Evolutionary conservation across 2,113 vertebrate genomes (phyloP), one percentile per base, ranked within the genome.

Genomic region (Origma solitaria): DNA sequence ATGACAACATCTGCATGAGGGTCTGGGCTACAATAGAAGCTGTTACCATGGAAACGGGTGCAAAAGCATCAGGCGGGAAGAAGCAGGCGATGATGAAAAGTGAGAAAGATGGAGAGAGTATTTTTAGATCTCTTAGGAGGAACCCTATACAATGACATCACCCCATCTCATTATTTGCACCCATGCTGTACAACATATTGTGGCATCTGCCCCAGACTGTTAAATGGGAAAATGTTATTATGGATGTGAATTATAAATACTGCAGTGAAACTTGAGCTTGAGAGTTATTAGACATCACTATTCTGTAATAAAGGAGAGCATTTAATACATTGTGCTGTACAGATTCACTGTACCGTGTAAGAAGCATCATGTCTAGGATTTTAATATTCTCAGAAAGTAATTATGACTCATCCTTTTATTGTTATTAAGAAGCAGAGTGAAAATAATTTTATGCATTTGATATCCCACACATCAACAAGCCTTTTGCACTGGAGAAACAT

Each of bases 41-140:
- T 94, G 98, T 98, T 98, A 31, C 98, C 90, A 98, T 98, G 97
- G 98, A 91, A 98, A 98, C 97, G 0, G 64, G 92, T 38, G 75
- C 82, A 96, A 96, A 97, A 97, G 97, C 96, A 94, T 95, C 92
- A 15, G 88, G 82, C 58, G 3, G 96, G 89, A 95, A 89, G 91
- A 86, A 95, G 92, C 82, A 89, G 89, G 68, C 51, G 6, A 92
- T 92, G 80, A 96, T 82, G 89, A 96, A 97, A 97, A 96, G 96
- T 95, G 91, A 82, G 88, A 96, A 95, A 95, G 96, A 18, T 30
- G 91, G 94, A 97, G 90, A 93, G 38, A 83, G 61, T 96, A 97
- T 97, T 97, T 97, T 96, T 92, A 96, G 96, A 95, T 91, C 61
- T 45, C 96, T 95, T 96, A 96, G 92, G 96, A 93, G 95, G 87